Conservation (phyloP, 1,140 invertebrate genomes). For the Formica selysi region DNA sequence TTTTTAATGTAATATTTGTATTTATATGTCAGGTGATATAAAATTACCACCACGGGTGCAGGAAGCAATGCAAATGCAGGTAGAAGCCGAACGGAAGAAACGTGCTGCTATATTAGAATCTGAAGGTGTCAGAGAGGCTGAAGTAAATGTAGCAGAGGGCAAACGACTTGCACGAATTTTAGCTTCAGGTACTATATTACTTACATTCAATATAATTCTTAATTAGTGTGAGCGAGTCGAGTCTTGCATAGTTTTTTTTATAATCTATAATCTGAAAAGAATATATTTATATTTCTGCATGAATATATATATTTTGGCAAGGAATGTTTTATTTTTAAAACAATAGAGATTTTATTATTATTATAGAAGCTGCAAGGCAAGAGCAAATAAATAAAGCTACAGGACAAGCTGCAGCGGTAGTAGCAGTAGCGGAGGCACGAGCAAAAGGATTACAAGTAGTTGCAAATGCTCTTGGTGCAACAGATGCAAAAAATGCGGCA, state of each 20-base stretch:
- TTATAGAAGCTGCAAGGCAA: conserved; percentile 93
- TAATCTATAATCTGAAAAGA: background rate
- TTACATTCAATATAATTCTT: background rate
- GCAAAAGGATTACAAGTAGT: conserved; percentile 92
- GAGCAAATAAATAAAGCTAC: conserved; percentile 95
- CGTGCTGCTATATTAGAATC: conserved; percentile 98
- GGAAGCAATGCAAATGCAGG: conserved; percentile 99
- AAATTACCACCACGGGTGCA: conserved; percentile 96
- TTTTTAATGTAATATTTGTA: background rate
- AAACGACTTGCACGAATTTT: conserved; percentile 96
- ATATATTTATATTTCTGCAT: background rate
- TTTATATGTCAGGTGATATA: conserved; percentile 92
- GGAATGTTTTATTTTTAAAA: background rate
- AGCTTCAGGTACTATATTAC: conserved; percentile 91
- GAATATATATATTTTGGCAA: background rate
- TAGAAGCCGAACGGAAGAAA: conserved; percentile 99
- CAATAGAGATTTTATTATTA: background rate
- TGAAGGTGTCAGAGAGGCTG: conserved; percentile 97
- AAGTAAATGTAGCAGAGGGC: conserved; percentile 99
- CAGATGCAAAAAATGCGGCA: conserved; percentile 95
- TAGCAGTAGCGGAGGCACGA: conserved; percentile 94
- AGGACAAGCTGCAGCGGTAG: conserved; percentile 95
- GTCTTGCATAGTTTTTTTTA: background rate
- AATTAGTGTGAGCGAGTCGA: background rate
- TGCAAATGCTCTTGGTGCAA: conserved; percentile 89